Conservation (phyloP, 64 coral and sea anemone genomes). For the Catalaphyllia jardinei region DNA sequence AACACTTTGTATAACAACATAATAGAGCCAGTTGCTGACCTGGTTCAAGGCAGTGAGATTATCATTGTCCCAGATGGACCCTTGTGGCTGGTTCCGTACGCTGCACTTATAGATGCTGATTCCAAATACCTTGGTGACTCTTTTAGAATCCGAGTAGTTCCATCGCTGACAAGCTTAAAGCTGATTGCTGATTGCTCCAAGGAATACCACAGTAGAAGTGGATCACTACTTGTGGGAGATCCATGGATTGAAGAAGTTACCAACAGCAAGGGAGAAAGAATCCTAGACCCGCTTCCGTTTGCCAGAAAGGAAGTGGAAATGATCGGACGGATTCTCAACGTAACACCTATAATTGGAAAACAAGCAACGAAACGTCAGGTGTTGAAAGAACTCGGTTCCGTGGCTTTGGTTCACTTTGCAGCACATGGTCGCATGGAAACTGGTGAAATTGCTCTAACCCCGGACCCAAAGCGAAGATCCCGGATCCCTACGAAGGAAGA, state of each 20-base stretch:
- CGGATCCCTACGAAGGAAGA: not conserved
- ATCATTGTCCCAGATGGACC: conserved; percentile 1
- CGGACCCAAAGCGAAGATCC: not conserved
- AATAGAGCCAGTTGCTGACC: not conserved
- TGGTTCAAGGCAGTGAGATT: not conserved
- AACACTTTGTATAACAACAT: not conserved
- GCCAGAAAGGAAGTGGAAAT: not conserved
- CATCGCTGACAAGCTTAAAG: not conserved
- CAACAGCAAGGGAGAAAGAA: not conserved
- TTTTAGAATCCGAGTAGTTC: conserved; percentile 1
- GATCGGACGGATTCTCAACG: not conserved
- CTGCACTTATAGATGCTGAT: not conserved
- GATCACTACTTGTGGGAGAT: not conserved
- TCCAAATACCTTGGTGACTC: not conserved
- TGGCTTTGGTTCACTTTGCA: not conserved
- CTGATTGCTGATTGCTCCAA: not conserved
- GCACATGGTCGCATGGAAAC: conserved; percentile 19
- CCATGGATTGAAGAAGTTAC: not conserved
- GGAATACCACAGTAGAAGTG: not conserved
- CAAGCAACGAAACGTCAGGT: not conserved
- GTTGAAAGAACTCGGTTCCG: not conserved
- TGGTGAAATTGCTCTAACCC: not conserved
- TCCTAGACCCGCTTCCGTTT: not conserved
- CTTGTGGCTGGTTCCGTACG: not conserved
- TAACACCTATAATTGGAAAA: not conserved